Base-by-base conservation (phyloP, 2,888 invertebrate species). In the Meteorus cinctellus region DNA sequence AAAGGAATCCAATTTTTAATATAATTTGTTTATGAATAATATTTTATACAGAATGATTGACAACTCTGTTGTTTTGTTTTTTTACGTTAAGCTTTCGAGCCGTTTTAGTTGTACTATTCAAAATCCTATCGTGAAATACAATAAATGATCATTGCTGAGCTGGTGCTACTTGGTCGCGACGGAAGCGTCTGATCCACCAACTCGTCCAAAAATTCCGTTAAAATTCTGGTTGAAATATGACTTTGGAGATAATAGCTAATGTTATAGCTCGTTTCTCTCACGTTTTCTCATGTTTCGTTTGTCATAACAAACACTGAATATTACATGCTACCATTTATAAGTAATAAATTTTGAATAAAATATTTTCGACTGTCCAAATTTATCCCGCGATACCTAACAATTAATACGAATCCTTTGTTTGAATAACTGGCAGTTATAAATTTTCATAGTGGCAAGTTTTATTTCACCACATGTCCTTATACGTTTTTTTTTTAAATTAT, bases 81-180 rank as follows among this genome's bases (percentile, higher is more conserved):
- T 55, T 55, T 19, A 14, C 12, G 27, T 68, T 29, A 29, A n/a
- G 51, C 51, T 48, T 14, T 34, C 31, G 34, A 12, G n/a, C 48
- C 6, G 27, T 45, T 5, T 29, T 31, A 27, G 51, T 16, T 48
- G n/a, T 48, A 68, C 5, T 68, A 27, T 48, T 51, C 14, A 48
- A 31, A 51, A 68, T 48, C 48, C 29, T 74, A 77, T 48, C 6
- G 77, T 77, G 73, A 65, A 80, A 77, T 79, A 78, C 77, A 72
- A 73, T 77, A 75, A 66, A 77, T 72, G 75, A 74, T 75, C 65
- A 51, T 76, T 74, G 67, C 74, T 60, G 73, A 77, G 74, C 77
- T 81, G 80, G 77, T 76, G 80, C 76, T 81, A 80, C 74, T 81
- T 81, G 81, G 81, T 81, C 81, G 79, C 77, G 81, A 81, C 81